Evolutionary conservation across 2,797 vertebrate genomes (phyloP).

Genomic region (Tarsius wallacei): DNA sequence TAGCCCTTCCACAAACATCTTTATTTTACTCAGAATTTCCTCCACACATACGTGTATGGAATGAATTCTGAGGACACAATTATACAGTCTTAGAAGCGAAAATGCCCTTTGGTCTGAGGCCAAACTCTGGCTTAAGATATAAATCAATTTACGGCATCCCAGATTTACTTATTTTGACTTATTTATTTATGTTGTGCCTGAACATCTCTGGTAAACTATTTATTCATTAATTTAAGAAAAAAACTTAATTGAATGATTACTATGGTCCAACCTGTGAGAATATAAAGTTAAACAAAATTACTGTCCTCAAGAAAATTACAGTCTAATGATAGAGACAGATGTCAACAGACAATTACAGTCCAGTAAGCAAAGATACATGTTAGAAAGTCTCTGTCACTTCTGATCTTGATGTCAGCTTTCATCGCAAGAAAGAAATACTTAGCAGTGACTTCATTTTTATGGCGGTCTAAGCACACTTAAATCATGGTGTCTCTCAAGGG

Average conservation of each 20-base stretch:
- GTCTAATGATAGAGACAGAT: accelerated
- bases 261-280: background rate
- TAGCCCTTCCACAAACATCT: background rate
- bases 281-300: background rate
- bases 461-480: background rate
- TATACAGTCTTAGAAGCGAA: background rate
- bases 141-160: background rate
- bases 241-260: background rate
- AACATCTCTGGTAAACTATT: background rate
- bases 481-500: background rate
- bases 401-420: background rate
- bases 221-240: background rate
- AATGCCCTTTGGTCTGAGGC: background rate
- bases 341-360: accelerated
- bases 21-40: background rate
- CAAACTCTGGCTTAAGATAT: accelerated
- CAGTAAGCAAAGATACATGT: accelerated
- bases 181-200: background rate
- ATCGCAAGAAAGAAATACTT: background rate
- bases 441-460: background rate
- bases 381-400: accelerated
- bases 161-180: background rate
- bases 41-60: accelerated
- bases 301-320: background rate
- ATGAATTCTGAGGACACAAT: background rate